These are phyloP conservation scores for Taphrorychus bicolor DNA, from an alignment of 2,888 invertebrate species.

Conservation along the genomic window DNA sequence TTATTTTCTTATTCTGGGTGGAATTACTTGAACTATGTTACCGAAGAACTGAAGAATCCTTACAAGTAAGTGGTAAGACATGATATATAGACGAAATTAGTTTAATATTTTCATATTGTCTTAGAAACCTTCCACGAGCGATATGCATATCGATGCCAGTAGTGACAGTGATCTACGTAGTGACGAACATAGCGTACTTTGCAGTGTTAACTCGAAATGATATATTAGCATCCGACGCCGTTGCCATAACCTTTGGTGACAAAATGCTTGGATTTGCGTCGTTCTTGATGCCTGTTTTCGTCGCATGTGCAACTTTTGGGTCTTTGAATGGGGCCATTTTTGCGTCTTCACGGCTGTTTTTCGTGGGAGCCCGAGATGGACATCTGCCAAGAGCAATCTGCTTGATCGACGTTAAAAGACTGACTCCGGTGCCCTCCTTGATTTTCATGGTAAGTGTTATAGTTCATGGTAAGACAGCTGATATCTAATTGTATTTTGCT, in stretches of 20 bases:
- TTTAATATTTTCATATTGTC: neutral
- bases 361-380: slow-evolving; percentile 89
- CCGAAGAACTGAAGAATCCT: slow-evolving; percentile 87
- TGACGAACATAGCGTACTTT: slow-evolving; percentile 89
- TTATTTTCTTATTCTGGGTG: slow-evolving; percentile 94
- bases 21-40: slow-evolving; percentile 94
- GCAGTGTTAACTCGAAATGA: slow-evolving; percentile 84
- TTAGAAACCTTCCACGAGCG: slow-evolving; percentile 86
- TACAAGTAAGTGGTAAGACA: slow-evolving; percentile 71
- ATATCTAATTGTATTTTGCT: slow-evolving; percentile 47
- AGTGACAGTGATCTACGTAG: slow-evolving; percentile 85
- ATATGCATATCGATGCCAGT: slow-evolving; percentile 91
- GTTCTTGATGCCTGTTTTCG: slow-evolving; percentile 91
- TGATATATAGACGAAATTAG: too few relatives aligned
- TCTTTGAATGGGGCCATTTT: slow-evolving; percentile 95
- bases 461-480: too few relatives aligned
- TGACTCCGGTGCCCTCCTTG: slow-evolving; percentile 82
- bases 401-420: slow-evolving; percentile 77
- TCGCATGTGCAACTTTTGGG: slow-evolving; percentile 91
- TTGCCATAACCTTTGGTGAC: slow-evolving; percentile 93
- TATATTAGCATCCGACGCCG: slow-evolving; percentile 91
- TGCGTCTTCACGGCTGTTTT: slow-evolving; percentile 92
- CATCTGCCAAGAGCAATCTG: slow-evolving; percentile 85
- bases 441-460: slow-evolving; percentile 75
- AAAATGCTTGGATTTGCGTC: slow-evolving; percentile 76